Percentiles rank a stretch among this genome's conserved stretches.
These are phyloP conservation scores for Rhyacichthys aspro DNA, from an alignment of 2,797 vertebrate species.

Conservation along the genomic window DNA sequence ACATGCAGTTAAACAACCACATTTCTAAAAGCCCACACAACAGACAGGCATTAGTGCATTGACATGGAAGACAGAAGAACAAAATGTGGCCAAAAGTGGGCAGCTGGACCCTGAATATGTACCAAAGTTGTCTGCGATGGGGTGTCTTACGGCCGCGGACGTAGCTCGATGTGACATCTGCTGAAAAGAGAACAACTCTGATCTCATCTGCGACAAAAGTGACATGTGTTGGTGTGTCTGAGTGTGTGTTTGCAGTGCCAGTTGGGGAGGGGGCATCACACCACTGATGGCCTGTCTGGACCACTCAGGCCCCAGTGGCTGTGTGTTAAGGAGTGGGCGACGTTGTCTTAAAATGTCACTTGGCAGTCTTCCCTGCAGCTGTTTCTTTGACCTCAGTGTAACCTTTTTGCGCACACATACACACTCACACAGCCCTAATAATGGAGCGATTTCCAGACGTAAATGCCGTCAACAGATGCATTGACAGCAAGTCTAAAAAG, in stretches of 20 bases:
- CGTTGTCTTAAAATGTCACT: conserved; percentile 59
- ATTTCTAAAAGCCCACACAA: too few species aligned
- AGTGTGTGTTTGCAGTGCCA: conserved; percentile 20
- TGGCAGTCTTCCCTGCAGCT: conserved; percentile 60
- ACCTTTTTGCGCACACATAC: conserved; percentile 38
- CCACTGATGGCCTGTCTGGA: conserved; percentile 85
- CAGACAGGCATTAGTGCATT: too few species aligned
- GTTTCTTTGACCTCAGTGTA: conserved; percentile 56
- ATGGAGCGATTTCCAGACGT: conserved; percentile 4
- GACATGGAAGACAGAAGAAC: too few species aligned
- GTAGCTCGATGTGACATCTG: conserved; percentile 67
- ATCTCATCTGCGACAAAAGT: conserved; percentile 82
- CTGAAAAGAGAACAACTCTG: conserved; percentile 86
- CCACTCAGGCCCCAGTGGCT: conserved; percentile 77
- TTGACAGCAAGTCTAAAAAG: neutral
- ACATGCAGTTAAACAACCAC: too few species aligned
- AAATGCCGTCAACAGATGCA: neutral
- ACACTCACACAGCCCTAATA: conserved; percentile 10
- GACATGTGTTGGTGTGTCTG: conserved; percentile 41
- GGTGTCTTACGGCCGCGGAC: conserved; percentile 13
- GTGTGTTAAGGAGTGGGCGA: conserved; percentile 24
- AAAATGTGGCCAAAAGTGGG: neutral
- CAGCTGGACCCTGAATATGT: neutral
- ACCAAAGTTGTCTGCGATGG: neutral
- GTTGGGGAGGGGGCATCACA: conserved; percentile 73